Percentiles rank a stretch among this genome's conserved stretches.
These are phyloP conservation scores for Ferrisia virgata DNA, from an alignment of 2,888 invertebrate species.

Conservation along the genomic window DNA sequence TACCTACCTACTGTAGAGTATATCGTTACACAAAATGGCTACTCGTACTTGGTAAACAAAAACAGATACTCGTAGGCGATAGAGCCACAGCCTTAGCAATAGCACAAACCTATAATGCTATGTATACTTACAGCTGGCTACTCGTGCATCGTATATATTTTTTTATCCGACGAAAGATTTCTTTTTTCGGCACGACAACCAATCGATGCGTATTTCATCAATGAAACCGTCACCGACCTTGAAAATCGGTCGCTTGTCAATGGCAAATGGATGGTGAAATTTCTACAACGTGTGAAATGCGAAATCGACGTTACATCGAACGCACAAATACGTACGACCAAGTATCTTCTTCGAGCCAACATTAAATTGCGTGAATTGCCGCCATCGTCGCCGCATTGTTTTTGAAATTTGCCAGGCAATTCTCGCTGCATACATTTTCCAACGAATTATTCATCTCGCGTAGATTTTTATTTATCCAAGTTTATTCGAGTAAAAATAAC, in stretches of 20 bases:
- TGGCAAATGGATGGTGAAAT: not conserved
- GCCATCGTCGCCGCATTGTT: not conserved
- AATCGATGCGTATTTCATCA: not conserved
- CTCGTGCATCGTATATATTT: no score
- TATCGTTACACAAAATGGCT: not conserved
- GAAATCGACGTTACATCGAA: not conserved
- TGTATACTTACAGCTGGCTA: not conserved
- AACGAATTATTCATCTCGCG: no score
- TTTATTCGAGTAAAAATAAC: no score
- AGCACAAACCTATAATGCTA: not conserved
- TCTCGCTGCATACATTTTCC: no score
- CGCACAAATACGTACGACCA: no score
- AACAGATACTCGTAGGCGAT: not conserved
- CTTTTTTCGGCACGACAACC: not conserved
- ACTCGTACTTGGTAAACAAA: not conserved
- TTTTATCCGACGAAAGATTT: not conserved
- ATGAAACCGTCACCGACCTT: not conserved
- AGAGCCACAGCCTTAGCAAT: no score
- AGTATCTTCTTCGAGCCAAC: not conserved
- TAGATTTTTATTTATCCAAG: no score
- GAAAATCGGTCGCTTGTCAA: not conserved
- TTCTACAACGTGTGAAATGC: not conserved
- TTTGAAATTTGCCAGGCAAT: no score
- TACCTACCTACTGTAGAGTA: no score
- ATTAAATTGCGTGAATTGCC: not conserved